Evolutionary conservation across 1,140 invertebrate genomes (phyloP).

Genomic region (Portunus trituberculatus): DNA sequence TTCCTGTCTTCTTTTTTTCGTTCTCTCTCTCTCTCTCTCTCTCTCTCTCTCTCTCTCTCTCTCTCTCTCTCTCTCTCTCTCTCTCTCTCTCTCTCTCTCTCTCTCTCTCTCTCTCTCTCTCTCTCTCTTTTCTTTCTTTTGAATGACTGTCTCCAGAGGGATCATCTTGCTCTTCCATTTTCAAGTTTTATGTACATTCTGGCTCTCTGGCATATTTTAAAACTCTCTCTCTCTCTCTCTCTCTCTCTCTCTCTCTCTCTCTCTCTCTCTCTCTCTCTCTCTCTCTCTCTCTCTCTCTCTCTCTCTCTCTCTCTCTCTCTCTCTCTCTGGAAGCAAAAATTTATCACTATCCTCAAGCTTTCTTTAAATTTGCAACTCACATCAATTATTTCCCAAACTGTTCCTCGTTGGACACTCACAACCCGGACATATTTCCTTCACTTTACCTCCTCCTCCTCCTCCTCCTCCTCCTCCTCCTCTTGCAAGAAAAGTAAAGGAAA

Average conservation of each 20-base stretch:
- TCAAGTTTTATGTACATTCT: too few relatives aligned
- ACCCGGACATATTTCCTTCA: too few relatives aligned
- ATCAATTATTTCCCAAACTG: too few relatives aligned
- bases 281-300: constrained; percentile 15
- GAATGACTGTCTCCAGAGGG: too few relatives aligned
- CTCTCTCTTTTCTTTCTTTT: background rate
- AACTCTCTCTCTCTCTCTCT: constrained; percentile 42
- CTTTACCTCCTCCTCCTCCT: too few relatives aligned
- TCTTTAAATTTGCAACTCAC: too few relatives aligned
- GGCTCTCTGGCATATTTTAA: background rate
- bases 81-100: background rate
- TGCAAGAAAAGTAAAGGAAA: background rate
- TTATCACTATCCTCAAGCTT: background rate
- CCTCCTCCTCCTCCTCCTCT: background rate
- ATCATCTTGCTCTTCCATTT: too few relatives aligned
- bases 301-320: background rate
- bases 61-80: background rate
- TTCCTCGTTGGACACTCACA: too few relatives aligned
- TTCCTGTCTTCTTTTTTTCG: too few relatives aligned
- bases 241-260: constrained; percentile 48
- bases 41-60: too few relatives aligned
- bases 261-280: constrained; percentile 5
- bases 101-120: background rate
- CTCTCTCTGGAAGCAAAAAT: background rate
- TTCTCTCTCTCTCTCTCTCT: background rate